A percentile compares a stretch with the other conserved stretches of the same genome.
Conservation (phyloP, 2,888 invertebrate species). For the Perdita meconis region DNA sequence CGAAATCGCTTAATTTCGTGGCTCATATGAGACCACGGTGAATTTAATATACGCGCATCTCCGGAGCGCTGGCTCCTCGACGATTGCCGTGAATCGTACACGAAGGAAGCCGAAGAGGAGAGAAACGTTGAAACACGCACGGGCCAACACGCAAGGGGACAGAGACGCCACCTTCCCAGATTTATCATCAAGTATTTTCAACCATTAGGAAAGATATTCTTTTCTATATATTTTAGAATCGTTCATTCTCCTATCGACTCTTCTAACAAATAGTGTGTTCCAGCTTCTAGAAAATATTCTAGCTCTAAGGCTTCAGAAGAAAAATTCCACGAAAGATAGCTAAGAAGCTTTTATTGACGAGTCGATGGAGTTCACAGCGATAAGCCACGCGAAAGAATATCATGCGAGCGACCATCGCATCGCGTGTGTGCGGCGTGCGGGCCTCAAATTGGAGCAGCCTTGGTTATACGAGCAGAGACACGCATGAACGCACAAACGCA, state of each 20-base stretch:
- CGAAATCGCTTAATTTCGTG: constrained; percentile 82
- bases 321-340: neutral
- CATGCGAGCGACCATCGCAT: constrained; percentile 72
- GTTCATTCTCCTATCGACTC: neutral
- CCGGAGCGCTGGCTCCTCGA: constrained; percentile 62
- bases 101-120: constrained; percentile 31
- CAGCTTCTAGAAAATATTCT: neutral
- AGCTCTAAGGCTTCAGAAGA: too few relatives aligned
- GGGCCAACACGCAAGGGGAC: constrained; percentile 29
- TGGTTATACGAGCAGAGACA: constrained; percentile 72
- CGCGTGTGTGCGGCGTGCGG: constrained; percentile 75
- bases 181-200: constrained; percentile 49
- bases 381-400: constrained; percentile 43
- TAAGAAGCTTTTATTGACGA: constrained; percentile 15
- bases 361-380: constrained; percentile 23
- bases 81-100: constrained; percentile 72
- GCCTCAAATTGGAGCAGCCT: constrained; percentile 77
- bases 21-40: constrained; percentile 76
- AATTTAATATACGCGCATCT: constrained; percentile 78
- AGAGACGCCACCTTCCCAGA: constrained; percentile 54
- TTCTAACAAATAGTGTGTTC: neutral
- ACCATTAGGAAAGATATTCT: too few relatives aligned
- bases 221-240: constrained; percentile 8
- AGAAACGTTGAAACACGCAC: constrained; percentile 20
- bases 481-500: constrained; percentile 78